Base-by-base conservation (phyloP, 2,888 invertebrate genomes). In the Idaea aversata region DNA sequence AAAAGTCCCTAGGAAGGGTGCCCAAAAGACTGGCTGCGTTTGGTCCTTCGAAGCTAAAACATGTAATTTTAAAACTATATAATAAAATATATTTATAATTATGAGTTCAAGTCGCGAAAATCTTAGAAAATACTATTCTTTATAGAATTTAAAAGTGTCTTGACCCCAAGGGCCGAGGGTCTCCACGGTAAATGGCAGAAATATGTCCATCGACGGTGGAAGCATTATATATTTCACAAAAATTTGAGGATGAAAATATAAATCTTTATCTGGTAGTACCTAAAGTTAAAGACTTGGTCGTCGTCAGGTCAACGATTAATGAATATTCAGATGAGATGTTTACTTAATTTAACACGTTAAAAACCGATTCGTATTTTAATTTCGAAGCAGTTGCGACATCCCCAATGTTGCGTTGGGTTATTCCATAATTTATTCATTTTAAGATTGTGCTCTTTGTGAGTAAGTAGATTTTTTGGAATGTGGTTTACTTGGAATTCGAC, bases 291-390 rank as follows among this genome's bases (percentile, higher is more conserved):
- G 25, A 4, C 47, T 47, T 47, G 47, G 68, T 74, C 68, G 72
- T 69, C 60, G 71, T 68, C 75, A 78, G 82, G 81, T 81, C 83
- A 79, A 70, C 82, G 81, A 85, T 79, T 85, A 82, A 88, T 89
- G 85, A 90, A 89, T 89, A 90, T 89, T 86, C 81, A 88, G 81
- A 88, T 85, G 81, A 75, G 80, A 67, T 83, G 78, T 85, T 83
- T 66, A 82, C 85, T 79, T 88, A 83, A 88, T 90, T 90, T 81
- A 88, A 84, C 84, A 76, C 79, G 80, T 82, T 85, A 84, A 76
- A 83, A 81, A 84, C 83, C 86, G 83, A 87, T 89, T 88, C 83
- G 77, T 87, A 88, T 88, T 86, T 82, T 84, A 89, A 89, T 88
- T 83, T 69, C 57, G 66, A 62, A 68, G 63, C 65, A 62, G 67